These are phyloP conservation scores for Xanthostigma xanthostigma DNA, from an alignment of 2,888 invertebrate genomes.

Conservation along the genomic window DNA sequence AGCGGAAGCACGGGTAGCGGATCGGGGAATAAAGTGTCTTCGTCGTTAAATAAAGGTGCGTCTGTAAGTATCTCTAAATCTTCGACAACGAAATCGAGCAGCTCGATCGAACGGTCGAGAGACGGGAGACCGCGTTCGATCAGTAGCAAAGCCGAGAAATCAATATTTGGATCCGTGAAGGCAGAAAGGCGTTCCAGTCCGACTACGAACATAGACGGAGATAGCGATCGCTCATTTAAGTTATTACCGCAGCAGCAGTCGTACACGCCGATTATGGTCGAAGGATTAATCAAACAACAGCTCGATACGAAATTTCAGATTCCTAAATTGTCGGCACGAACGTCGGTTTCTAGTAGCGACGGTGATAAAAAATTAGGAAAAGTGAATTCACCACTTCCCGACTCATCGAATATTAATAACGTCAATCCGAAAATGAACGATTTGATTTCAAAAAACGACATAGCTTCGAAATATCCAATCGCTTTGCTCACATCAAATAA, in stretches of 20 bases:
- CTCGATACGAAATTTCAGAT: constrained; percentile 78
- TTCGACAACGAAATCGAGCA: constrained; percentile 33
- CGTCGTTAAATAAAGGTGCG: constrained; percentile 14
- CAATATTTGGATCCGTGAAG: constrained; percentile 43
- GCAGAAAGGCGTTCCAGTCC: constrained; percentile 51
- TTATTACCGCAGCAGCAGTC: constrained; percentile 39
- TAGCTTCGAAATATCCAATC: constrained; percentile 22
- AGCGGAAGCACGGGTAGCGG: neutral
- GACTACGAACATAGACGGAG: constrained; percentile 46
- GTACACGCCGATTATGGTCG: constrained; percentile 49
- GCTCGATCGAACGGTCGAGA: constrained; percentile 47
- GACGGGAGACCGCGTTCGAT: constrained; percentile 44
- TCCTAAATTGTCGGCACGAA: constrained; percentile 56
- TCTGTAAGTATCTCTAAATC: constrained; percentile 34
- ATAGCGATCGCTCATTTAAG: constrained; percentile 46
- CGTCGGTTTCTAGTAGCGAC: constrained; percentile 20
- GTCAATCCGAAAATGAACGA: constrained; percentile 24
- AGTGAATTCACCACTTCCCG: constrained; percentile 12
- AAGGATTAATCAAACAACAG: constrained; percentile 60
- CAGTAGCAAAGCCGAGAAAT: constrained; percentile 45
- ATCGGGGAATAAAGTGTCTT: constrained; percentile 3
- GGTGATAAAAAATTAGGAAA: constrained; percentile 26
- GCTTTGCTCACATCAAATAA: constrained; percentile 20
- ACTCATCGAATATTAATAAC: constrained; percentile 16
- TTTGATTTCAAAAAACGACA: constrained; percentile 20